A percentile compares a stretch with the other conserved stretches of the same genome.
These are phyloP conservation scores for Eurois occulta DNA, from an alignment of 2,888 invertebrate genomes.

Conservation along the genomic window DNA sequence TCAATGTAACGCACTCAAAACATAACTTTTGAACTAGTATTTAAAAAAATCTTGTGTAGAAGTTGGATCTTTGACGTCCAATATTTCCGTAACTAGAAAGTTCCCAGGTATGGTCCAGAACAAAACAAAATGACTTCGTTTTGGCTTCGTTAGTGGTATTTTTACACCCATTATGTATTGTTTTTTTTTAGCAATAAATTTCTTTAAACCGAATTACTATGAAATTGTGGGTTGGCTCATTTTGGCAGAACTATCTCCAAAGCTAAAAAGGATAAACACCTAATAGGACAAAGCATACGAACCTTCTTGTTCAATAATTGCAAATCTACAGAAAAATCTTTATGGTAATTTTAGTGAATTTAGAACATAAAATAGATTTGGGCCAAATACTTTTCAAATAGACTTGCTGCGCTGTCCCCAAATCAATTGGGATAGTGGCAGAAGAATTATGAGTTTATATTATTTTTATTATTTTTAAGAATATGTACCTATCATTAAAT, in stretches of 20 bases:
- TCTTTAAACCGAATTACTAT: not conserved
- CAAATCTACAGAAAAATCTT: not conserved
- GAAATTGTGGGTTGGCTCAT: not conserved
- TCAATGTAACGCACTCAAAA: too few relatives aligned
- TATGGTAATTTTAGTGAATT: not conserved
- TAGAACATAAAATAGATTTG: not conserved
- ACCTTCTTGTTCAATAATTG: not conserved
- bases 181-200: too few relatives aligned
- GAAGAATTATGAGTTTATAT: not conserved
- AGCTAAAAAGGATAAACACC: not conserved
- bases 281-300: not conserved
- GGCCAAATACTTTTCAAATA: not conserved
- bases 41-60: too few relatives aligned
- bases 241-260: not conserved
- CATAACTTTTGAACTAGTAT: too few relatives aligned
- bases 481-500: not conserved
- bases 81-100: too few relatives aligned
- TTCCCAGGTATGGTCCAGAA: not conserved
- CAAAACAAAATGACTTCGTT: not conserved
- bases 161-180: not conserved
- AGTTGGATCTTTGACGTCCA: too few relatives aligned
- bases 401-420: too few relatives aligned
- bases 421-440: not conserved
- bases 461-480: not conserved
- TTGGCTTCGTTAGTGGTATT: not conserved